Conservation (phyloP, 2,888 invertebrate species). For the Biston betularia region DNA sequence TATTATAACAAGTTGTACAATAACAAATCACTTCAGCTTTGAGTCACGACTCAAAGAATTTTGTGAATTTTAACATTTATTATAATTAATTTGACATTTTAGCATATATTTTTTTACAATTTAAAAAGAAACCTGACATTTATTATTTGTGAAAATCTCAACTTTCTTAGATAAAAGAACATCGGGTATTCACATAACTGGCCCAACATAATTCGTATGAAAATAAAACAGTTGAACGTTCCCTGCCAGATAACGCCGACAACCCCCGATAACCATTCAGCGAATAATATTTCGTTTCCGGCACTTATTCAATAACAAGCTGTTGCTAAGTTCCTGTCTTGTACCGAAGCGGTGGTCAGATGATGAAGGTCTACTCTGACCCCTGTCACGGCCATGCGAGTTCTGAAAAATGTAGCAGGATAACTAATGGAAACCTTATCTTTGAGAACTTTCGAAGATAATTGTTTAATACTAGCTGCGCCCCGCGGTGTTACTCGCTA, state of each 20-base stretch:
- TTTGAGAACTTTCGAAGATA: conserved; percentile 15
- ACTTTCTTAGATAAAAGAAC: no score
- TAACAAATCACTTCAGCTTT: no score
- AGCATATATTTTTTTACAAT: no score
- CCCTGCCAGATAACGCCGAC: conserved; percentile 5
- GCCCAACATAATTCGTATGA: neutral
- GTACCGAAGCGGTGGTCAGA: conserved; percentile 38
- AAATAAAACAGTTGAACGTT: neutral
- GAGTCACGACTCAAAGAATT: no score
- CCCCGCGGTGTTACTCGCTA: no score
- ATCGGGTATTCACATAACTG: no score
- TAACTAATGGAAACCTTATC: conserved; percentile 41
- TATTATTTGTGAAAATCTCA: no score
- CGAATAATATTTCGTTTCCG: conserved; percentile 21
- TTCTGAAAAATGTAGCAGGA: conserved; percentile 50
- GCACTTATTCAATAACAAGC: conserved; percentile 35
- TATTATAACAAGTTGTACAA: no score
- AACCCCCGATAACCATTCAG: conserved; percentile 5
- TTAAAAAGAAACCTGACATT: no score
- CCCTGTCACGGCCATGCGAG: conserved; percentile 56
- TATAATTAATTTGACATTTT: no score
- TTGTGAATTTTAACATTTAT: no score
- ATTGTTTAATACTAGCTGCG: neutral
- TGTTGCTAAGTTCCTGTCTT: conserved; percentile 40
- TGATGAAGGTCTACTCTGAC: conserved; percentile 55